Evolutionary conservation across 2,113 vertebrate genomes (phyloP).

Genomic region (Hippocampus abdominalis): DNA sequence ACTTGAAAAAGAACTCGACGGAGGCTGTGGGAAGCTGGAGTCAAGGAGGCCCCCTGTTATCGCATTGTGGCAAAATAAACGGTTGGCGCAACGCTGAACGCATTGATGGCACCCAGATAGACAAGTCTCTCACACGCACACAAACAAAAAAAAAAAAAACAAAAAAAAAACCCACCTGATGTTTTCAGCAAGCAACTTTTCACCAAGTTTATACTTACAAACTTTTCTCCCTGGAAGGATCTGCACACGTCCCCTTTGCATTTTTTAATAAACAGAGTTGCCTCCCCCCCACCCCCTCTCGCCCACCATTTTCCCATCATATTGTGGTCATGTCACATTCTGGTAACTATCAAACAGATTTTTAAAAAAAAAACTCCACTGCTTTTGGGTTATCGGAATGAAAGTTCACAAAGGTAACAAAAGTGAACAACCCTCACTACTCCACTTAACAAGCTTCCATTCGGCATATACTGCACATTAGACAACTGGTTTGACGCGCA

Average conservation of each 20-base stretch:
- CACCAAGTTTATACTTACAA: conserved; percentile 31
- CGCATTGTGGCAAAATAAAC: conserved; percentile 61
- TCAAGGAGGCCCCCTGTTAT: conserved; percentile 58
- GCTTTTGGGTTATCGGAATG: neutral
- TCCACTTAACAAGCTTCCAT: neutral
- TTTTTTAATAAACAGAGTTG: neutral
- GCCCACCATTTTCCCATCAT: neutral
- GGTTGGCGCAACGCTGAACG: conserved; percentile 43
- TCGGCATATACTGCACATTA: neutral
- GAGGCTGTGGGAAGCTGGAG: conserved; percentile 56
- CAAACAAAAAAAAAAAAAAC: conserved; percentile 30
- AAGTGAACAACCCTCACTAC: neutral
- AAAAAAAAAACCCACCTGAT: conserved; percentile 45
- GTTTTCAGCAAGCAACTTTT: conserved; percentile 49
- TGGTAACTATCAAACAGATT: neutral
- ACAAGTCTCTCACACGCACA: conserved; percentile 43
- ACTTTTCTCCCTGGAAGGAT: conserved; percentile 36
- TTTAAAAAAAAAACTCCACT: neutral
- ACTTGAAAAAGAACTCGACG: conserved; percentile 35
- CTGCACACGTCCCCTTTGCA: conserved; percentile 20
- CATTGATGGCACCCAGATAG: conserved; percentile 63
- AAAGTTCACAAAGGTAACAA: neutral
- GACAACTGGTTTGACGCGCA: neutral
- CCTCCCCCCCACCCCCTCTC: too few species aligned
- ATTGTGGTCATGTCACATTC: neutral